phyloP scores from a whole-genome alignment of 1,140 invertebrate genomes.

The Nasonia longicornis region DNA sequence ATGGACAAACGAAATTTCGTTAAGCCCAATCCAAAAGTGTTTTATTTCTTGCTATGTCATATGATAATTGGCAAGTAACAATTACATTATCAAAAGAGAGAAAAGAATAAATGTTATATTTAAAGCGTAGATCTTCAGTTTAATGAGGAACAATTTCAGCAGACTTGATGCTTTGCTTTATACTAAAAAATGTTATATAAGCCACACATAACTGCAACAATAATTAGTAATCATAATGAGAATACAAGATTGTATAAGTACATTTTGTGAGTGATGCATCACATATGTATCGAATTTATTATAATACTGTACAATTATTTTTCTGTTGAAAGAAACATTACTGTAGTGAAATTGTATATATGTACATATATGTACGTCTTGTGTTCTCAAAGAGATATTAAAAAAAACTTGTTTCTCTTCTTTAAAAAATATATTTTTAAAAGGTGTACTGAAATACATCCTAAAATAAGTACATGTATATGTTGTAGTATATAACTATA shows the following conservation, averaged over 20 bases:
- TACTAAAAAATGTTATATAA: constrained; percentile 40
- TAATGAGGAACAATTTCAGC: constrained; percentile 40
- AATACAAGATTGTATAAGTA: constrained; percentile 51
- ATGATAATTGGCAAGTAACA: constrained; percentile 43
- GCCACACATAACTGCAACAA: constrained; percentile 25
- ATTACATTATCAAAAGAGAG: constrained; percentile 37
- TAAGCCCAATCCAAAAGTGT: constrained; percentile 6
- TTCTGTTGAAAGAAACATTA: constrained; percentile 45
- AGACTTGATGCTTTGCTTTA: constrained; percentile 40
- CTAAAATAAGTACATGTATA: constrained; percentile 37
- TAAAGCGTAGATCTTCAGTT: constrained; percentile 41
- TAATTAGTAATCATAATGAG: constrained; percentile 45
- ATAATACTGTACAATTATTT: constrained; percentile 41
- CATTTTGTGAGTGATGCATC: constrained; percentile 50
- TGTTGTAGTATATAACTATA: constrained; percentile 29
- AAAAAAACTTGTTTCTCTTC: constrained; percentile 45
- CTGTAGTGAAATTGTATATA: constrained; percentile 58
- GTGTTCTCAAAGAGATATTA: constrained; percentile 53
- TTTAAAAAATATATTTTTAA: constrained; percentile 2
- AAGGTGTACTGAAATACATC: constrained; percentile 24
- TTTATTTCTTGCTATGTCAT: constrained; percentile 37
- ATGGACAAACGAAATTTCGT: constrained; percentile 4
- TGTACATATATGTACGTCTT: constrained; percentile 55
- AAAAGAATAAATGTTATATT: constrained; percentile 47
- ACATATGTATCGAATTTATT: constrained; percentile 47